Conservation (phyloP, 2,113 vertebrate genomes). For the Actenoides lindsayi region DNA sequence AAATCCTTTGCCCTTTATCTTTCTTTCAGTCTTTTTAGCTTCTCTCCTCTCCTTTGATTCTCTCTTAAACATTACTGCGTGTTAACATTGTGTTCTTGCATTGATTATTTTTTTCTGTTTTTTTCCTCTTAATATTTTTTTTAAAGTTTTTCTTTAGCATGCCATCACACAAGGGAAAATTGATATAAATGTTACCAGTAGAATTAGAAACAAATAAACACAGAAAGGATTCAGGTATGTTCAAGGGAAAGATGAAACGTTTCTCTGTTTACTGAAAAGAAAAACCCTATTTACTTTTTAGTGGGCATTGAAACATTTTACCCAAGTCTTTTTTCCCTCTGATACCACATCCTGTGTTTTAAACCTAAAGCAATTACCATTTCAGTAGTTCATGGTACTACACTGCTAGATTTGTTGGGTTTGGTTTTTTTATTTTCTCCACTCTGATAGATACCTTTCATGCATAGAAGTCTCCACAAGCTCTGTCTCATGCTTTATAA, state of each 20-base stretch:
- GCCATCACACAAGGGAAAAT: background rate
- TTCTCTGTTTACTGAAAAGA: constrained; percentile 50
- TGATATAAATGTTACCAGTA: background rate
- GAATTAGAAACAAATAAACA: constrained; percentile 56
- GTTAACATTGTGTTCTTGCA: constrained; percentile 71
- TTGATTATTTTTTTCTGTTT: constrained; percentile 65
- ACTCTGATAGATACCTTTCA: background rate
- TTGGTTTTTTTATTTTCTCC: background rate
- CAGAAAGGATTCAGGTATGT: constrained; percentile 3
- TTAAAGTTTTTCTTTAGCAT: constrained; percentile 42
- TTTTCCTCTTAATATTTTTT: constrained; percentile 49
- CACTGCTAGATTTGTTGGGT: background rate
- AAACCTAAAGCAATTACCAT: background rate
- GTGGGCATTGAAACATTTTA: constrained; percentile 20
- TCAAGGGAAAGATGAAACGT: constrained; percentile 46
- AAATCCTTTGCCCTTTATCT: constrained; percentile 79
- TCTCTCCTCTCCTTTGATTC: constrained; percentile 74
- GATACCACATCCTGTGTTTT: constrained; percentile 4
- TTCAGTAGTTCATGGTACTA: background rate
- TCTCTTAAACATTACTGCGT: constrained; percentile 68
- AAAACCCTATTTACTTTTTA: constrained; percentile 23
- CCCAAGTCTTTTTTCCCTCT: background rate
- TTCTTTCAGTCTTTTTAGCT: constrained; percentile 73
- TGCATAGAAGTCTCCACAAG: background rate
- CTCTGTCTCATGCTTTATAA: background rate